Base-by-base conservation (phyloP, 2,888 invertebrate species). In the Drosophila suboccidentalis region DNA sequence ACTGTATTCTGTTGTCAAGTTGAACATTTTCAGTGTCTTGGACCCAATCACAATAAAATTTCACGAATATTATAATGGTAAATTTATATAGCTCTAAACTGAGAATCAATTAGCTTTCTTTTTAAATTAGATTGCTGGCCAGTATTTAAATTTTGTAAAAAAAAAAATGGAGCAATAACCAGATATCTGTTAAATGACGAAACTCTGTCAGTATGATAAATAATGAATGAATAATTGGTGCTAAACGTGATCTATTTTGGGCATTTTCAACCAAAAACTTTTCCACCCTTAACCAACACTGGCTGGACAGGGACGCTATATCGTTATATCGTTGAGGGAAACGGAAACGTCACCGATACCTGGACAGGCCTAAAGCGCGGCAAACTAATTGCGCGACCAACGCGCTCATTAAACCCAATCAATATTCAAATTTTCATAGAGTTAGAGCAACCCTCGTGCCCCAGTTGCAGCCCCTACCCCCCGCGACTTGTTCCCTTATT, bases 321-420 rank as follows among this genome's bases (percentile, higher is more conserved):
- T 29, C 15, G 29, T 5, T 32, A 26, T n/a, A n/a, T 15, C 13
- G 19, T 13, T 43, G 26, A 1, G 55, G 51, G n/a, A 53, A 60
- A 53, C 59, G 75, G 70, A 66, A 71, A 51, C 65, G 71, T 64
- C 62, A 62, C 29, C 71, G 61, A 75, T 71, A 62, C 49, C 55
- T 36, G 50, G 19, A 19, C 34, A 44, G 32, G 47, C n/a, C 10
- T 3, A 46, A 19, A 26, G 19, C 19, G 15, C 39, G 34, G 38
- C 19, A 46, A 61, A 71, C 77, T 87, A 83, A 87, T 87, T 83
- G 87, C 55, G 82, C 79, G 71, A 64, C 71, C 87, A 65, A 74
- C 26, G 65, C 71, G 69, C 88, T 84, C 88, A 84, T 84, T 84
- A 84, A 76, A 87, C 63, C 78, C 84, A 84, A 84, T 84, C 84